Percentiles rank a stretch among this genome's conserved stretches.
These are phyloP conservation scores for Agonopterix heracliana DNA, from an alignment of 2,888 invertebrate genomes.

Conservation along the genomic window DNA sequence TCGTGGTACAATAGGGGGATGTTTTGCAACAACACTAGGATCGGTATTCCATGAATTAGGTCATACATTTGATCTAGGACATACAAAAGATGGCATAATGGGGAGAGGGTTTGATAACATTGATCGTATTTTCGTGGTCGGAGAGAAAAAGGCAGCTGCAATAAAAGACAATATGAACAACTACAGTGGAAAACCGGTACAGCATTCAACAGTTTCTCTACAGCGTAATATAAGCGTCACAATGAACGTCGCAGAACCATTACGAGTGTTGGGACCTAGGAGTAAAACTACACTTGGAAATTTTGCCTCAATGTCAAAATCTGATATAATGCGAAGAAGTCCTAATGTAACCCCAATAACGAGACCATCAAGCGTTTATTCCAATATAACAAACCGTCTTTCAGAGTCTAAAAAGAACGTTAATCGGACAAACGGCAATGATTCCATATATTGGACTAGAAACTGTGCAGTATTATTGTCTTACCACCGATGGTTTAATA, in stretches of 20 bases:
- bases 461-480: conserved; percentile 80
- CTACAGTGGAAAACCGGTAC: conserved; percentile 75
- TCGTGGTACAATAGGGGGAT: conserved; percentile 89
- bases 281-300: conserved; percentile 73
- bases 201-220: conserved; percentile 77
- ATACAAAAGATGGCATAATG: conserved; percentile 94
- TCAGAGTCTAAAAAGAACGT: conserved; percentile 64
- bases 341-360: conserved; percentile 73
- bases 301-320: conserved; percentile 65
- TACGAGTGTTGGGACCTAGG: conserved; percentile 65
- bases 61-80: conserved; percentile 95
- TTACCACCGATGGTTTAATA: conserved; percentile 79
- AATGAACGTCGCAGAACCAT: conserved; percentile 76
- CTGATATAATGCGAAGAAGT: conserved; percentile 62
- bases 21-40: conserved; percentile 93
- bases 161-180: conserved; percentile 75
- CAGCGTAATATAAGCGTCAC: conserved; percentile 78
- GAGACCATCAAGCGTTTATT: conserved; percentile 68
- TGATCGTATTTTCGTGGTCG: conserved; percentile 84
- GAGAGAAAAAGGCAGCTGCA: conserved; percentile 63
- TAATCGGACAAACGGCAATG: conserved; percentile 60
- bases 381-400: conserved; percentile 62
- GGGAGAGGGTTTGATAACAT: conserved; percentile 92
- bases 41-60: conserved; percentile 95
- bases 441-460: conserved; percentile 77